A percentile compares a stretch with the other conserved stretches of the same genome.
phyloP scores from a whole-genome alignment of 2,113 vertebrate species.

The Podilymbus podiceps region DNA sequence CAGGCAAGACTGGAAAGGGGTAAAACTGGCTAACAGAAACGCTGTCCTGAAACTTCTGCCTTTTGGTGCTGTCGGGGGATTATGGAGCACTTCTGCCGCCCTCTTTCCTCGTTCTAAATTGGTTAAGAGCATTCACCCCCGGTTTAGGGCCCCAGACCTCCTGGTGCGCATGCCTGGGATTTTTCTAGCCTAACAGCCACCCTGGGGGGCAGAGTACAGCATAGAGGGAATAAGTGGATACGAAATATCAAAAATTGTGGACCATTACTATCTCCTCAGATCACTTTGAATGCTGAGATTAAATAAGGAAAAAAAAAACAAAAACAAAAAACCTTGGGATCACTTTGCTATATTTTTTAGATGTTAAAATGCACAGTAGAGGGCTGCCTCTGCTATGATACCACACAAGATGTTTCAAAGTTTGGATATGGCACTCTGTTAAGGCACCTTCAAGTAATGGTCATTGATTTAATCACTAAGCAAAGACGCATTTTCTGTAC shows the following conservation, averaged over 20 bases:
- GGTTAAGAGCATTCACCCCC: neutral
- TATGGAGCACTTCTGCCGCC: neutral
- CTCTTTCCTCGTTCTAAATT: neutral
- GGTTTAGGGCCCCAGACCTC: neutral
- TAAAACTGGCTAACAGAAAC: neutral
- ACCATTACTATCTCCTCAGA: neutral
- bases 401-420: neutral
- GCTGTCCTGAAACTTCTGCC: neutral
- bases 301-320: neutral
- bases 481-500: conserved; percentile 51
- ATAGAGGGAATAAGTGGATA: neutral
- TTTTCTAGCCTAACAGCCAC: neutral
- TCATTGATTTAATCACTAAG: neutral
- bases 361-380: conserved; percentile 1
- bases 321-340: neutral
- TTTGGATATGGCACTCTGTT: conserved; percentile 4
- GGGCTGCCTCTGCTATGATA: conserved; percentile 15
- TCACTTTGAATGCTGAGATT: neutral
- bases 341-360: neutral
- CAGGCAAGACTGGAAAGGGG: neutral
- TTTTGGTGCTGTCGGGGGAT: neutral
- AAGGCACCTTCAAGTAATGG: conserved; percentile 37
- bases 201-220: neutral
- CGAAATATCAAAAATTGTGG: neutral
- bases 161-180: neutral